Base-by-base conservation (phyloP, 2,113 vertebrate genomes). In the Aldabrachelys gigantea region DNA sequence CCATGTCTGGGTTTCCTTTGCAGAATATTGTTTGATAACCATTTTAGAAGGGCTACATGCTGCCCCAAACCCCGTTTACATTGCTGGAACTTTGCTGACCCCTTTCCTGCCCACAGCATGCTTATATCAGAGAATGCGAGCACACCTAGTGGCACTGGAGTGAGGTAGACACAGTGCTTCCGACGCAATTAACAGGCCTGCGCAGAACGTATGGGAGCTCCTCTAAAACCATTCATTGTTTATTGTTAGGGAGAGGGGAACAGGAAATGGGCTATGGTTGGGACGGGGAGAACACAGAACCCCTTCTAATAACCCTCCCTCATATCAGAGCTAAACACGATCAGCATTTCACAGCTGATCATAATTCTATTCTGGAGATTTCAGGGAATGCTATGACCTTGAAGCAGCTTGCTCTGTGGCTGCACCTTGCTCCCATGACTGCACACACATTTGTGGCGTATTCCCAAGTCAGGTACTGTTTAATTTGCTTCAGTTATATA, bases 241-340 rank as follows among this genome's bases (percentile, higher is more conserved):
- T 0, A 0, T 22, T 81, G 1, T 41, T 80, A 87, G 5, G 17
- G 72, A 25, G 5, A 62, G 49, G 2, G 6, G 27, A 88, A 79
- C 79, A 7, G 79, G 79, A 3, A 62, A 44, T 82, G 24, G 11
- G 17, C 5, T 1, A 12, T 56, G 9, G 84, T 62, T 87, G 25
- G 5, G 2, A 87, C 17, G 2, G 5, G 19, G 16, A 80, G 16
- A 6, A 54, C 0, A 0, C 10, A 83, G 22, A 5, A 69, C n/a
- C 90, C 14, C 8, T 41, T 93, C 49, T 10, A 0, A 0, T 41
- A 0, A 1, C 27, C n/a, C 10, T 85, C 89, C 83, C 69, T 87
- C 50, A 62, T 41, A 6, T 59, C 35, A n/a, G 27, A 91, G 14
- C 44, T 21, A 16, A 82, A 35, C 8, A 29, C 0, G 6, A 22